Evolutionary conservation across 2,113 vertebrate genomes (phyloP).

Genomic region (Eptatretus burgeri): DNA sequence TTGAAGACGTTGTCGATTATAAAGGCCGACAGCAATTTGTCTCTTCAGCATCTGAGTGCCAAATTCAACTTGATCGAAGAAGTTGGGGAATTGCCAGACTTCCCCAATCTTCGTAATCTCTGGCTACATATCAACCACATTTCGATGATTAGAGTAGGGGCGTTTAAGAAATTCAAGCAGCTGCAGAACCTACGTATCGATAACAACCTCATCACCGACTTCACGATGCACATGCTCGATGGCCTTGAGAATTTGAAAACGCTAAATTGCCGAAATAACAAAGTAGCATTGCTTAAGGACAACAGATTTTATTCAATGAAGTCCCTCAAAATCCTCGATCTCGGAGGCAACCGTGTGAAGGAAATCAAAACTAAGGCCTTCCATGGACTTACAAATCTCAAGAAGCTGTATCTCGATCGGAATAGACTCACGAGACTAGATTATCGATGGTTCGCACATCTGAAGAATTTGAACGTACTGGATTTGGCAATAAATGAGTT

Average conservation of each 20-base stretch:
- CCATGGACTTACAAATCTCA: background rate
- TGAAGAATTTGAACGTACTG: slow-evolving; percentile 13
- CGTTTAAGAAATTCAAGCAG: background rate
- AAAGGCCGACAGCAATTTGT: background rate
- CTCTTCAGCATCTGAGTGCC: background rate
- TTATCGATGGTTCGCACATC: too few relatives aligned
- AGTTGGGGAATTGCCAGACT: background rate
- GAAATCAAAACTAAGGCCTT: background rate
- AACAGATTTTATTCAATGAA: background rate
- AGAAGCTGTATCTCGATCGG: background rate
- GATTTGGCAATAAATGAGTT: slow-evolving; percentile 12
- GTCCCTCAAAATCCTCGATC: background rate
- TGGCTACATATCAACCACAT: slow-evolving; percentile 3
- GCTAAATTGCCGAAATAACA: background rate
- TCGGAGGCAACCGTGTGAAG: background rate
- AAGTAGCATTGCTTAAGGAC: background rate
- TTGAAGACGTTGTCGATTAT: background rate
- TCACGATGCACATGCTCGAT: background rate
- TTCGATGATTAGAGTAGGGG: too few relatives aligned
- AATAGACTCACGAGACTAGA: background rate
- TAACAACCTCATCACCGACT: slow-evolving; percentile 31
- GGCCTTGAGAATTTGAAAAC: slow-evolving; percentile 4
- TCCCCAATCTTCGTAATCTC: background rate
- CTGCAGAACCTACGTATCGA: slow-evolving; percentile 18
- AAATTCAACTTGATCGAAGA: background rate